Conservation (phyloP, 2,888 invertebrate genomes). For the Creontiades dilutus region DNA sequence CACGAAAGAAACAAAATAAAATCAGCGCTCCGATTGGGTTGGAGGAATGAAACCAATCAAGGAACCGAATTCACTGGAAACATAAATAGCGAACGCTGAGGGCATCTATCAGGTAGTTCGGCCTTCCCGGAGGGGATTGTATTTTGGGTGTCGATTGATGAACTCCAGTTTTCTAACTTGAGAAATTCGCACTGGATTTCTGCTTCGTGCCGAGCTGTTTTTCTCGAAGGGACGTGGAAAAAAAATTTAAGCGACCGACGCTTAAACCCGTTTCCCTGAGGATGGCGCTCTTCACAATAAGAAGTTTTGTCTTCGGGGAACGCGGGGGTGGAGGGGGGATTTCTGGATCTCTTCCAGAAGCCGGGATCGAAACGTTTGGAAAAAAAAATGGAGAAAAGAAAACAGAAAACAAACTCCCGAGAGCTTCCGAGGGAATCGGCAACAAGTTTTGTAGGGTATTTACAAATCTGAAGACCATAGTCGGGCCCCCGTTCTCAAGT, state of each 20-base stretch:
- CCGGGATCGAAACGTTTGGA: background rate
- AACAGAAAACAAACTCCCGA: background rate
- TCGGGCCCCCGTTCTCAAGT: no score
- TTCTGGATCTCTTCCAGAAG: slow-evolving; percentile 8
- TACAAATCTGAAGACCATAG: no score
- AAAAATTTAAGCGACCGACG: background rate
- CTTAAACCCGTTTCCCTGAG: slow-evolving; percentile 31
- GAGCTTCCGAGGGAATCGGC: background rate
- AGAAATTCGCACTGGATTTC: background rate
- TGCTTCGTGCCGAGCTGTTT: background rate
- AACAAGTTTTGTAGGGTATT: background rate
- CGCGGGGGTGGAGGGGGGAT: background rate
- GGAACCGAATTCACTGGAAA: background rate
- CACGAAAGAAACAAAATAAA: slow-evolving; percentile 14
- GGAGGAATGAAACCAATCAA: background rate
- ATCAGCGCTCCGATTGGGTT: background rate
- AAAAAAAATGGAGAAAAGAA: background rate
- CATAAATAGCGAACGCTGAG: background rate
- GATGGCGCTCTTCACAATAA: background rate
- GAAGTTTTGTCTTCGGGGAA: slow-evolving; percentile 23
- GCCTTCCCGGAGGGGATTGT: background rate
- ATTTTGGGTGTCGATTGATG: background rate
- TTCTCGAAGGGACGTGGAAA: background rate
- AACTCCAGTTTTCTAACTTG: background rate
- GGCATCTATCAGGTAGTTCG: background rate